These are phyloP conservation scores for Drosophila malerkotliana DNA, from an alignment of 1,140 invertebrate species.

Conservation along the genomic window DNA sequence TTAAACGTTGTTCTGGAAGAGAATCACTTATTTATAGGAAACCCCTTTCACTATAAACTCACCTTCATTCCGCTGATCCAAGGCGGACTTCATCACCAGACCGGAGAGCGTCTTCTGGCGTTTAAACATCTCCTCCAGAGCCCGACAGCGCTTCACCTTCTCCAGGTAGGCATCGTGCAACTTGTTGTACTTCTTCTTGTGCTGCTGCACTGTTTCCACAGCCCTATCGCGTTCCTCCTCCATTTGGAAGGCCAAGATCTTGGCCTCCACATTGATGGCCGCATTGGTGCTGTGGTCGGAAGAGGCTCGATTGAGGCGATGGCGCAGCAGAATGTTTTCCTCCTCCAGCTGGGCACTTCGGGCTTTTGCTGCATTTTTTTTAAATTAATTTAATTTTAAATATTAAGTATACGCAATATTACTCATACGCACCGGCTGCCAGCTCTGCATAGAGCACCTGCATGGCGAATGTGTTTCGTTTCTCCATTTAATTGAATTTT, in stretches of 20 bases:
- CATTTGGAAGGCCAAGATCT: slow-evolving; percentile 61
- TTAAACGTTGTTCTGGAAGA: slow-evolving; percentile 47
- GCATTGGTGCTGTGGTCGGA: slow-evolving; percentile 47
- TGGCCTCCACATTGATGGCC: slow-evolving; percentile 64
- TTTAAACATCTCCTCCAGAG: slow-evolving; percentile 73
- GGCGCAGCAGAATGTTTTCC: slow-evolving; percentile 69
- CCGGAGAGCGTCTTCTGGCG: slow-evolving; percentile 74
- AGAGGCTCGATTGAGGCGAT: slow-evolving; percentile 55
- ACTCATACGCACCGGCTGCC: slow-evolving; percentile 58
- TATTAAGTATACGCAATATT: slow-evolving; percentile 14
- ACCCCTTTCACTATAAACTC: neutral
- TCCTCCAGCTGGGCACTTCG: slow-evolving; percentile 60
- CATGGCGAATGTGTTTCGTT: slow-evolving; percentile 49
- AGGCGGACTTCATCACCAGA: slow-evolving; percentile 74
- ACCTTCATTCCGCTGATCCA: slow-evolving; percentile 65
- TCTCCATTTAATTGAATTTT: slow-evolving; percentile 46
- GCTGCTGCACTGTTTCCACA: slow-evolving; percentile 58
- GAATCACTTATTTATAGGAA: neutral
- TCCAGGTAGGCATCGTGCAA: slow-evolving; percentile 71
- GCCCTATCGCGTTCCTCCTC: slow-evolving; percentile 71
- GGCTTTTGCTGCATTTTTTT: slow-evolving; percentile 49
- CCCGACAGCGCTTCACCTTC: slow-evolving; percentile 74
- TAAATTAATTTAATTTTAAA: neutral
- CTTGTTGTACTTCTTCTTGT: slow-evolving; percentile 81
- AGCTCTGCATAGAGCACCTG: slow-evolving; percentile 66